Conservation (phyloP, 2,797 vertebrate genomes). For the Amphiprion clarkii region DNA sequence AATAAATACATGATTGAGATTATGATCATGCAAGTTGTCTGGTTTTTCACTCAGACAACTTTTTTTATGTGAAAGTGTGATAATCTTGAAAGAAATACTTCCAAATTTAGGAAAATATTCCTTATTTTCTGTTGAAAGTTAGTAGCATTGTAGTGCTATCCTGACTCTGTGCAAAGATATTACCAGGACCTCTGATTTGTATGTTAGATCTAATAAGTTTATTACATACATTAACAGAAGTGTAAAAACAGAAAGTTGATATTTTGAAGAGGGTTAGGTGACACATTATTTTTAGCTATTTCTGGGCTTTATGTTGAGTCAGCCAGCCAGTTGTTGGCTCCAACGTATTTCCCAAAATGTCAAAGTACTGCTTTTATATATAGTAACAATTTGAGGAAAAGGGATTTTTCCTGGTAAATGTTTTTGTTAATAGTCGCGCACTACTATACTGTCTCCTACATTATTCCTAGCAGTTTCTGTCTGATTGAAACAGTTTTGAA, state of each 20-base stretch:
- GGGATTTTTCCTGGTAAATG: neutral
- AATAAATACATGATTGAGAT: neutral
- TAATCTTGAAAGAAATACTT: neutral
- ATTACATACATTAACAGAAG: neutral
- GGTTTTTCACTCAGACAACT: neutral
- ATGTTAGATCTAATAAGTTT: neutral
- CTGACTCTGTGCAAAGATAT: neutral
- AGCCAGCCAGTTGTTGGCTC: too few species aligned
- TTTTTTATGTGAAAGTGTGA: neutral
- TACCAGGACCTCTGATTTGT: too few species aligned
- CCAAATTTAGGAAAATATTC: neutral
- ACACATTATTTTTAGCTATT: too few species aligned
- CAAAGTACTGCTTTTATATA: neutral
- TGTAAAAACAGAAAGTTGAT: neutral
- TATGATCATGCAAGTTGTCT: neutral
- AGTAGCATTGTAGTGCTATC: neutral
- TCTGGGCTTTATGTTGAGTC: too few species aligned
- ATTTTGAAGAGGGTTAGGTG: too few species aligned
- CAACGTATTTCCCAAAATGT: neutral
- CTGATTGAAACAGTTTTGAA: neutral
- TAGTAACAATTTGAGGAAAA: neutral
- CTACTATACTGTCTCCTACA: too few species aligned
- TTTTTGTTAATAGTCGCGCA: too few species aligned
- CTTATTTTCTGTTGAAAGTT: neutral
- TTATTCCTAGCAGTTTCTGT: neutral